Conservation (phyloP, 2,113 vertebrate species). For the Mirza zaza region DNA sequence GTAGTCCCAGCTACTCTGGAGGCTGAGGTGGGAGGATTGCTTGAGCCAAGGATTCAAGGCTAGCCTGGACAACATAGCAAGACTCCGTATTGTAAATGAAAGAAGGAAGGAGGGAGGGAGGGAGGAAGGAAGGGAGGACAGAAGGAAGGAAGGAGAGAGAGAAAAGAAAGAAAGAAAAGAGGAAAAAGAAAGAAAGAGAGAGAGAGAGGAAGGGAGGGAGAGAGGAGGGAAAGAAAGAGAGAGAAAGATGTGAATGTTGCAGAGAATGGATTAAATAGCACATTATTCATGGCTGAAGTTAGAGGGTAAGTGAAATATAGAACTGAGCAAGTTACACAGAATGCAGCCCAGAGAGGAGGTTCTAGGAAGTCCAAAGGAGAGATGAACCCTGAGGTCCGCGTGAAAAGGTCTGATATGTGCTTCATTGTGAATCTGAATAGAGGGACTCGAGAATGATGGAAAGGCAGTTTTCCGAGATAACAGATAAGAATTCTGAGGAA, state of each 20-base stretch:
- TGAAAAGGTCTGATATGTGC: neutral
- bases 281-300: neutral
- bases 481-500: neutral
- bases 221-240: neutral
- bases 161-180: neutral
- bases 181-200: too few species aligned
- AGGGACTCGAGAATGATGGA: neutral
- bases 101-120: too few species aligned
- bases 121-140: neutral
- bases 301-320: neutral
- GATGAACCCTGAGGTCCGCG: neutral
- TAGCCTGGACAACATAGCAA: neutral
- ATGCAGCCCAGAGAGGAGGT: neutral
- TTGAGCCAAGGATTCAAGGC: neutral
- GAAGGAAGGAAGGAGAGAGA: too few species aligned
- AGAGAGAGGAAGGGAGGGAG: neutral
- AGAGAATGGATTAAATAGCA: constrained; percentile 13
- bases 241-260: neutral
- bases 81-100: neutral
- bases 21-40: neutral
- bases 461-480: neutral
- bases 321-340: neutral
- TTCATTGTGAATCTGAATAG: neutral
- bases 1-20: neutral
- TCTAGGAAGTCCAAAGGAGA: neutral